Evolutionary conservation across 2,888 invertebrate species (phyloP), one percentile per base, ranked within the genome.

Genomic region (Carcina quercana): DNA sequence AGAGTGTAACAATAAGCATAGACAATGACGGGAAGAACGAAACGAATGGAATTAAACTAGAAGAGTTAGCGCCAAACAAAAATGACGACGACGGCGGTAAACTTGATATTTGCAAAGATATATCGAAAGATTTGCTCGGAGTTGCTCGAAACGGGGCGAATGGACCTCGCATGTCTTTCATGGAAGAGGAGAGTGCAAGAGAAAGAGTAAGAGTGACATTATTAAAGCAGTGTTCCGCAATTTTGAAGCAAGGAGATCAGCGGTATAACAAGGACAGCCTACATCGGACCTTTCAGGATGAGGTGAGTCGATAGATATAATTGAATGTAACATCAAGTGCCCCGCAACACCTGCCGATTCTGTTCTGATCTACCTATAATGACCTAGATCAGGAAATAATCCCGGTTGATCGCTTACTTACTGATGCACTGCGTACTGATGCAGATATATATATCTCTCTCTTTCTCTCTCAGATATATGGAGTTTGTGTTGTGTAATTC

Each of bases 121-220:
- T 21, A 29, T 25, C 10, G 26, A 59, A 47, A 31, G 58, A 63
- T 27, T 38, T 59, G 7, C 39, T 70, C 15, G 59, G 56, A 1
- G 59, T 69, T 7, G 60, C 68, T 0, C 53, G 66, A 8, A 55
- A 52, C 24, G 67, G 69, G 1, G 74, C 67, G 12, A 55, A 52
- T 25, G 68, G 70, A 1, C 75, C 68, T 13, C 51, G 78, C 21
- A 88, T 87, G 74, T 90, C 89, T 15, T 86, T 87, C 34, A 91
- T 90, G 90, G 91, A 91, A 53, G 89, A 89, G 50, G 91, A 91
- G 56, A 88, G 87, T 58, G 83, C 88, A 3, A 78, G 87, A 47
- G 91, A 91, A 53, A 84, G 86, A 31, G 68, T 87, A 35, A 82
- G 90, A 35, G 53, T 86, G 43, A 78, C 85, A 1, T 79, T 89